phyloP scores from a whole-genome alignment of 2,797 vertebrate genomes.

The Kryptolebias ocellatus region DNA sequence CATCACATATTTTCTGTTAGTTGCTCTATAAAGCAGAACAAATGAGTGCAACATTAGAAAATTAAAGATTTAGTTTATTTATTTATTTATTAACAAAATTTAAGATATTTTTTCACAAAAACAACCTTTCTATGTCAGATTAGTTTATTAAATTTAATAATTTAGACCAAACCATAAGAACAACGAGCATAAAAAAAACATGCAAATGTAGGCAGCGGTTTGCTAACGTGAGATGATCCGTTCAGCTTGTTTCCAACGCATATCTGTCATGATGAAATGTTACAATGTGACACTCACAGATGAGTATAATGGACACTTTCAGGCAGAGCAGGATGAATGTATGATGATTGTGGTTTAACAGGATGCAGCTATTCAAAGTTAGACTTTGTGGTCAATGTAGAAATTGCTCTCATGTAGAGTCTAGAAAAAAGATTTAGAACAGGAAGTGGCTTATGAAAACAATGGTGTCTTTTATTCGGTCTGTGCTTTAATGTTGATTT shows the following conservation, averaged over 20 bases:
- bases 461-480: constrained; percentile 59
- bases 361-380: constrained; percentile 58
- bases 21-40: too few relatives aligned
- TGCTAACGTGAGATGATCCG: neutral
- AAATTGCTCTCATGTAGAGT: constrained; percentile 28
- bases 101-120: too few relatives aligned
- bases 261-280: constrained; percentile 4
- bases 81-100: too few relatives aligned
- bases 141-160: too few relatives aligned
- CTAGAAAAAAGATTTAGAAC: constrained; percentile 27
- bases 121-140: too few relatives aligned
- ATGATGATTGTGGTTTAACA: constrained; percentile 41
- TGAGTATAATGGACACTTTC: constrained; percentile 37
- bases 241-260: neutral
- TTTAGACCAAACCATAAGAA: too few relatives aligned
- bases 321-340: constrained; percentile 18
- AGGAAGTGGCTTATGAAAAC: constrained; percentile 60
- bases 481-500: constrained; percentile 46
- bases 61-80: too few relatives aligned
- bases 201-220: neutral
- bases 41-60: too few relatives aligned
- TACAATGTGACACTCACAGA: constrained; percentile 20
- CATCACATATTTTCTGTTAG: too few relatives aligned
- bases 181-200: neutral
- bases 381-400: constrained; percentile 55